Conservation (phyloP, 2,113 vertebrate genomes). For the Rallus limicola region DNA sequence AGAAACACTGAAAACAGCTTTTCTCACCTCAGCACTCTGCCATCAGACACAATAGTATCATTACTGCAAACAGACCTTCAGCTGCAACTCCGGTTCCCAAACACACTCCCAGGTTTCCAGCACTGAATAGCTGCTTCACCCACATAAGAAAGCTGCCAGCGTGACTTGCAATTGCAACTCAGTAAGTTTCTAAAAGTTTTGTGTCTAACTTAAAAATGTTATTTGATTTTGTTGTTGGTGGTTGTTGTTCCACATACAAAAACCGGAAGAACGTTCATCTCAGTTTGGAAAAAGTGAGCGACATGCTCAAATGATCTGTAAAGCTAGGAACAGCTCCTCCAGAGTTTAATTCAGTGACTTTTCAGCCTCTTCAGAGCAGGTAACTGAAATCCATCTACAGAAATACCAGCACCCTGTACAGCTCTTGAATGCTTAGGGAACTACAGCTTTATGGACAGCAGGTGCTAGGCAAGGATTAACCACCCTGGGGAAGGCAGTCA, state of each 20-base stretch:
- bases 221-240: neutral
- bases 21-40: neutral
- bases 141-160: neutral
- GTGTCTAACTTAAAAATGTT: neutral
- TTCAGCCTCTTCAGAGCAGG: neutral
- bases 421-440: neutral
- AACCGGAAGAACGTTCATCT: neutral
- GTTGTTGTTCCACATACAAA: neutral
- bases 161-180: fast-evolving
- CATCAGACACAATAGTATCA: neutral
- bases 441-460: neutral
- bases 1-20: neutral
- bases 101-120: neutral
- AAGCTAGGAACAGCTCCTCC: neutral
- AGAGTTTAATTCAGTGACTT: neutral
- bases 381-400: neutral
- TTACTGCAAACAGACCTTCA: fast-evolving
- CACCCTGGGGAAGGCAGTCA: neutral
- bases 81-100: neutral
- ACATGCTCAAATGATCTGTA: neutral
- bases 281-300: neutral
- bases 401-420: neutral
- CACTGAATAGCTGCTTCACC: neutral
- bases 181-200: neutral
- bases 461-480: neutral